Evolutionary conservation across 1,140 invertebrate species (phyloP).

Genomic region (Nautilus pompilius): DNA sequence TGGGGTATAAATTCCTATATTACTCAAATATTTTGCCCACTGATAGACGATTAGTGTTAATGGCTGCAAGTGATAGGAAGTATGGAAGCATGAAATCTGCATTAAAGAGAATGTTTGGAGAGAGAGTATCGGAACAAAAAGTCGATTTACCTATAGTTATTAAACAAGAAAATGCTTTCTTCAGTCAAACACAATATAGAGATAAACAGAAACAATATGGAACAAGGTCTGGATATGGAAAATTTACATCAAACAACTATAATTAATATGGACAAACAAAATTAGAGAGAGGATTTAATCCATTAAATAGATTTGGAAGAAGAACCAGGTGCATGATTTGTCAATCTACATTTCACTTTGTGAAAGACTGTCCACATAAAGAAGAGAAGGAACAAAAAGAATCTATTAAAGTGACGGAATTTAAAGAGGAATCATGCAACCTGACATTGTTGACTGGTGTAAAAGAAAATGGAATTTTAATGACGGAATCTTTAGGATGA

Average conservation of each 20-base stretch:
- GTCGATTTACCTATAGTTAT: neutral
- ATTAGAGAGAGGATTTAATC: neutral
- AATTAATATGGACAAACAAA: neutral
- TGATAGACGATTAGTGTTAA: constrained; percentile 1
- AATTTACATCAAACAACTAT: neutral
- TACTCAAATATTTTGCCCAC: neutral
- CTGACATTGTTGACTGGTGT: neutral
- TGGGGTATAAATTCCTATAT: constrained; percentile 6
- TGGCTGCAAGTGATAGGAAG: neutral
- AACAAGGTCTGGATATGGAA: too few species aligned
- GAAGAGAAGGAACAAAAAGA: neutral
- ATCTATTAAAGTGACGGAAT: neutral
- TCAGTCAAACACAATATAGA: neutral
- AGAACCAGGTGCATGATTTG: constrained; percentile 5
- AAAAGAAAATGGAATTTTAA: neutral
- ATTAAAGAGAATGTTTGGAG: constrained; percentile 2
- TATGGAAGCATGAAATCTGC: constrained; percentile 6
- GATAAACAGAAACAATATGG: too few species aligned
- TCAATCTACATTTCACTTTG: constrained; percentile 2
- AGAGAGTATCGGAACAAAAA: neutral
- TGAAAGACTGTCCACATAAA: constrained; percentile 2
- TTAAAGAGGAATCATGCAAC: neutral
- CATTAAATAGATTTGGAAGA: neutral
- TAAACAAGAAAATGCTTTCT: neutral
- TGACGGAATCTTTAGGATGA: neutral